Percentiles rank a stretch among this genome's conserved stretches.
Evolutionary conservation across 2,797 vertebrate species (phyloP).

Genomic region (Sternotherus odoratus): DNA sequence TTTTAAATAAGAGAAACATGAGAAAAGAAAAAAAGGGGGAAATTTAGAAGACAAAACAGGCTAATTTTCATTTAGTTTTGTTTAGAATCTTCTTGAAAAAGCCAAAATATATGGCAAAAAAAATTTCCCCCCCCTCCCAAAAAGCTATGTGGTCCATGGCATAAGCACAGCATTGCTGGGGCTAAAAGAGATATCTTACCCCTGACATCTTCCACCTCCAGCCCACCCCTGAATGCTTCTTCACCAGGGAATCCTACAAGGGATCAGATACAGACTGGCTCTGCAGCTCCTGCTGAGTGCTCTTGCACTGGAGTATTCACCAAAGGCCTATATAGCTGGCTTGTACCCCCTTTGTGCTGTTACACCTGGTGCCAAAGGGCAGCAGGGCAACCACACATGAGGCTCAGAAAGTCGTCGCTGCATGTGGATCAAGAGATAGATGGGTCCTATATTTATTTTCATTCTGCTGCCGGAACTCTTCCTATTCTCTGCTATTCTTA

Average conservation of each 20-base stretch:
- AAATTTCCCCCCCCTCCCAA: no score
- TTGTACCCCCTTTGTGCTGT: background rate
- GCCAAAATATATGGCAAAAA: background rate
- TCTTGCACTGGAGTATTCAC: background rate
- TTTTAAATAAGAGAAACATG: background rate
- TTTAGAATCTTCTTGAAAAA: background rate
- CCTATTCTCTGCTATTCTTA: background rate
- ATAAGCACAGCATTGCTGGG: background rate
- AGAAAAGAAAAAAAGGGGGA: background rate
- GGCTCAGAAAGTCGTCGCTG: background rate
- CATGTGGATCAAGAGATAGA: background rate
- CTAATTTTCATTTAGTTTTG: background rate
- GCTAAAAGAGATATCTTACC: background rate
- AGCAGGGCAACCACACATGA: background rate
- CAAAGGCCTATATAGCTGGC: background rate
- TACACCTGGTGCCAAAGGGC: fast-evolving
- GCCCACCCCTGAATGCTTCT: background rate
- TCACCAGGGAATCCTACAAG: background rate
- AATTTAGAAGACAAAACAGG: background rate
- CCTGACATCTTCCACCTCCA: no score
- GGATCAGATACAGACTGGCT: background rate
- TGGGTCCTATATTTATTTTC: background rate
- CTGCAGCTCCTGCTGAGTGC: background rate
- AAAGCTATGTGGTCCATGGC: no score
- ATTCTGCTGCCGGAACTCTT: background rate